Percentiles rank a stretch among this genome's conserved stretches.
These are phyloP conservation scores for Thomomys bottae DNA, from an alignment of 2,113 vertebrate genomes.

Conservation along the genomic window DNA sequence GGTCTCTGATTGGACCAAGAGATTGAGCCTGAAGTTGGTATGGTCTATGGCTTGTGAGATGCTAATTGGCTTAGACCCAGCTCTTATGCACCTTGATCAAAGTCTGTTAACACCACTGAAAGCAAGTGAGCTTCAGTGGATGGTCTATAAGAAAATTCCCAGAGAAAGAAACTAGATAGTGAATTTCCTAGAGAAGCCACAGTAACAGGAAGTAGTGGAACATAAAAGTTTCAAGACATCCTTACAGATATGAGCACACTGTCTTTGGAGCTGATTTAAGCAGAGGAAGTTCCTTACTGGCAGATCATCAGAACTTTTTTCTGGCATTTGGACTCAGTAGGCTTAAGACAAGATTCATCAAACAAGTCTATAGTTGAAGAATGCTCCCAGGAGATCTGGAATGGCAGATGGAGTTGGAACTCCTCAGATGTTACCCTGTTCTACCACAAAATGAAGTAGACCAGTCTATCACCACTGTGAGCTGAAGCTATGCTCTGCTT, in stretches of 20 bases:
- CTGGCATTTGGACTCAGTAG: background rate
- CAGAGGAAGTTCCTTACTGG: background rate
- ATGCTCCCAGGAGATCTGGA: background rate
- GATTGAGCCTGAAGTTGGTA: background rate
- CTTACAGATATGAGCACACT: background rate
- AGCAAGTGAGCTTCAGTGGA: background rate
- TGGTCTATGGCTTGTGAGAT: background rate
- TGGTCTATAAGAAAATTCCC: background rate
- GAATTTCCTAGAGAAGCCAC: background rate
- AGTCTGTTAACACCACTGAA: background rate
- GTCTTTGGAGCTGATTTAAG: background rate
- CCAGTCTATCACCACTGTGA: background rate
- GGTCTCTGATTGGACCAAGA: background rate
- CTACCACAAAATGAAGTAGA: fast-evolving
- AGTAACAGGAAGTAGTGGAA: background rate
- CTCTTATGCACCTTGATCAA: background rate
- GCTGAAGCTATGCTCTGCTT: background rate
- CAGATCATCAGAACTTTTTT: background rate
- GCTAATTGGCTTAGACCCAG: background rate
- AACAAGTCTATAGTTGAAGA: background rate
- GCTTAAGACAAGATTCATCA: background rate
- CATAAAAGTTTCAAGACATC: background rate
- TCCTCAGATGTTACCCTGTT: background rate
- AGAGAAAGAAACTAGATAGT: background rate
- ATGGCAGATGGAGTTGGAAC: background rate